Evolutionary conservation across 92 coral and sea anemone genomes (phyloP).

Genomic region (Epizoanthus scotinus): DNA sequence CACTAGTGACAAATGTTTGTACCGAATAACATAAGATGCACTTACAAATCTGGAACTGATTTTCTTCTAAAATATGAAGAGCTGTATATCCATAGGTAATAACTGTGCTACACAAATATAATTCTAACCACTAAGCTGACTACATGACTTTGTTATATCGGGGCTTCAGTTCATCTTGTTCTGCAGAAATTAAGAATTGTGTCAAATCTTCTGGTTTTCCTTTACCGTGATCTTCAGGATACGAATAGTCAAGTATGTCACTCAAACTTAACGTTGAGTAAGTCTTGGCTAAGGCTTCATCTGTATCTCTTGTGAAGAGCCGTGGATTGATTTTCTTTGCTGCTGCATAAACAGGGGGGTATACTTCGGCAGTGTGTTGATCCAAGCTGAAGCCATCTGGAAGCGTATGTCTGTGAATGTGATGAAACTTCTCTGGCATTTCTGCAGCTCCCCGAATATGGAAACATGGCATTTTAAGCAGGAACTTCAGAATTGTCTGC

Average conservation of each 20-base stretch:
- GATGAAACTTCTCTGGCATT: slow-evolving; percentile 54
- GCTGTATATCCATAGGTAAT: too few species aligned
- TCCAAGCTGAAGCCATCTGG: slow-evolving; percentile 75
- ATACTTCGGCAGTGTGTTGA: slow-evolving; percentile 75
- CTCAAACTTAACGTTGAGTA: slow-evolving; percentile 45
- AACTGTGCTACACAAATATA: too few species aligned
- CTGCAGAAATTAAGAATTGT: slow-evolving; percentile 68
- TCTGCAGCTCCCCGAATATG: slow-evolving; percentile 50
- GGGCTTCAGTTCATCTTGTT: slow-evolving; percentile 68
- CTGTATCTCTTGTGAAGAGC: slow-evolving; percentile 55
- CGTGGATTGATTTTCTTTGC: slow-evolving; percentile 53
- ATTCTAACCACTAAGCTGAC: background rate
- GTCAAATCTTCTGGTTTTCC: slow-evolving; percentile 83
- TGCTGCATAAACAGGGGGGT: slow-evolving; percentile 62
- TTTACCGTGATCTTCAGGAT: slow-evolving; percentile 70
- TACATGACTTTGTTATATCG: slow-evolving; percentile 79
- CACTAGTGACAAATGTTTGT: too few species aligned
- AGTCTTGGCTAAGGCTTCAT: slow-evolving; percentile 50
- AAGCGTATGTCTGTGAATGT: slow-evolving; percentile 63
- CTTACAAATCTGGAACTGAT: too few species aligned
- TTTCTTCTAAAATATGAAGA: too few species aligned
- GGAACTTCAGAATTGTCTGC: slow-evolving; percentile 61
- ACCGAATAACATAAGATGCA: too few species aligned
- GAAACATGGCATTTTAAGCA: slow-evolving; percentile 67
- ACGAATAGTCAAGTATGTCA: slow-evolving; percentile 80